A percentile compares a stretch with the other conserved stretches of the same genome.
phyloP scores from a whole-genome alignment of 2,888 invertebrate genomes.

The Agonopterix alstromeriana region DNA sequence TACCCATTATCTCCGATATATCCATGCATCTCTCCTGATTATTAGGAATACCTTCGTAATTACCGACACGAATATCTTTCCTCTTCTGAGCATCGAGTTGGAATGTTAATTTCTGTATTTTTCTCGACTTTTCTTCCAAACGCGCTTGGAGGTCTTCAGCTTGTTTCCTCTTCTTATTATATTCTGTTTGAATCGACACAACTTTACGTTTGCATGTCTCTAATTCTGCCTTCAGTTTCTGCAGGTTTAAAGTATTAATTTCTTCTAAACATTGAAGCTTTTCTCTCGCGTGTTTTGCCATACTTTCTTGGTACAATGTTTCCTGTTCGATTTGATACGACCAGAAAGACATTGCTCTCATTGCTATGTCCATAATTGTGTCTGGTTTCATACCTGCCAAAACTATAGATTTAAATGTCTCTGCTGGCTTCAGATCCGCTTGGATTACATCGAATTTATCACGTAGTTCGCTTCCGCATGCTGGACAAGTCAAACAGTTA shows the following conservation, averaged over 20 bases:
- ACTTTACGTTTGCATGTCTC: constrained; percentile 66
- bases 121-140: constrained; percentile 61
- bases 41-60: constrained; percentile 33
- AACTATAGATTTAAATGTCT: constrained; percentile 72
- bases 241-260: constrained; percentile 55
- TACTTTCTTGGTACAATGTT: constrained; percentile 64
- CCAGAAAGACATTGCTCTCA: constrained; percentile 75
- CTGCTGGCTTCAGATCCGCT: constrained; percentile 67
- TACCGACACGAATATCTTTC: constrained; percentile 47
- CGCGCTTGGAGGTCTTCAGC: constrained; percentile 58
- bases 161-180: constrained; percentile 60
- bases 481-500: constrained; percentile 65
- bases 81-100: constrained; percentile 61
- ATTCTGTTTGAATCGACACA: constrained; percentile 54
- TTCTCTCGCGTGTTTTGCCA: constrained; percentile 63
- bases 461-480: constrained; percentile 64
- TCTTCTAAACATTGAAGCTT: constrained; percentile 66
- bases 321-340: constrained; percentile 73
- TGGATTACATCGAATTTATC: constrained; percentile 73
- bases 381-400: constrained; percentile 72
- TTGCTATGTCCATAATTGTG: constrained; percentile 72
- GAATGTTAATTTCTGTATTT: constrained; percentile 65
- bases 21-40: constrained; percentile 58
- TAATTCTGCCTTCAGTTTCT: constrained; percentile 66
- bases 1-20: constrained; percentile 57